phyloP scores from a whole-genome alignment of 2,113 vertebrate species.

The Riparia riparia region DNA sequence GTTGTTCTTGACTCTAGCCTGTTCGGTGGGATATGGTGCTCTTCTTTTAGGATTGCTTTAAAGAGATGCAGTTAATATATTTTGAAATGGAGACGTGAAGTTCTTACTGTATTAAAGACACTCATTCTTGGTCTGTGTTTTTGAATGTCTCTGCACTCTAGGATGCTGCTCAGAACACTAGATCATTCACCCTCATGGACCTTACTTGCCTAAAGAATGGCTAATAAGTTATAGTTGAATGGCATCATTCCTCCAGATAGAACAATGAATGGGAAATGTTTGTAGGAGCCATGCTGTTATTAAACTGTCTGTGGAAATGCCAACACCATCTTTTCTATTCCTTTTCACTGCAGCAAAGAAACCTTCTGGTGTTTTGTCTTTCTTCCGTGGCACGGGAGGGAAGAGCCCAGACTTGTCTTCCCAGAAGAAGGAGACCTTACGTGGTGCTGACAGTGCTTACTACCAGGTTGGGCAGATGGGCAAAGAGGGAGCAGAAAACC shows the following conservation, averaged over 20 bases:
- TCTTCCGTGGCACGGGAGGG: slow-evolving; percentile 84
- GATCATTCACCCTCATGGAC: background rate
- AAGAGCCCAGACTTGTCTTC: slow-evolving; percentile 83
- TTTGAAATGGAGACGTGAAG: background rate
- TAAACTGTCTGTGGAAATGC: background rate
- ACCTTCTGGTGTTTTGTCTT: slow-evolving; percentile 81
- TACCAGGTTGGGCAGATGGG: slow-evolving; percentile 84
- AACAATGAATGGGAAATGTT: background rate
- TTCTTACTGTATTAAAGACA: background rate
- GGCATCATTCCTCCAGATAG: background rate
- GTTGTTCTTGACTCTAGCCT: background rate
- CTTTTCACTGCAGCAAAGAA: slow-evolving; percentile 79
- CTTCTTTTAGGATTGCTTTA: background rate
- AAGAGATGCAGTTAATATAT: background rate
- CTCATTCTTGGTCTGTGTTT: background rate
- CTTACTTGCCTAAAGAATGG: background rate
- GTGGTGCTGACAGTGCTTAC: slow-evolving; percentile 84
- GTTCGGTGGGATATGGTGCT: background rate
- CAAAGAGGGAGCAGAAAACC: slow-evolving; percentile 80
- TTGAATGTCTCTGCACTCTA: background rate
- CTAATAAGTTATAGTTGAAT: background rate
- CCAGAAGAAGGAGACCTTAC: slow-evolving; percentile 85
- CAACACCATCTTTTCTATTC: background rate
- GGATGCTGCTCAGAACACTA: background rate
- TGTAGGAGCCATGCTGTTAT: background rate